Evolutionary conservation across 2,797 vertebrate species (phyloP).

Genomic region (Simalia tracyae): DNA sequence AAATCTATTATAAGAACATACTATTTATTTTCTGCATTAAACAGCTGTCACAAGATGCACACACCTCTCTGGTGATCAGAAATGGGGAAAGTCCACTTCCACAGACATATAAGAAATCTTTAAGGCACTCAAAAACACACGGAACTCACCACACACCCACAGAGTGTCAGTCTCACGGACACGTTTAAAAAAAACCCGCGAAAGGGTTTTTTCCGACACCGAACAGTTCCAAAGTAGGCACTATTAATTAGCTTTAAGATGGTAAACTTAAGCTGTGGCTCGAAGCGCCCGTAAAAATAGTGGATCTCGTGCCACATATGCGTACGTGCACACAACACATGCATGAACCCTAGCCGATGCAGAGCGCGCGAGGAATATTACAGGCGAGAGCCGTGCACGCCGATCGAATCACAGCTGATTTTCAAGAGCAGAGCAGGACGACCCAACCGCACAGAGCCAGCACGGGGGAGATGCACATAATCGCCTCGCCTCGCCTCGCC

Average conservation of each 20-base stretch:
- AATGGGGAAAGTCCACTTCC: neutral
- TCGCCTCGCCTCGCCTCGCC: slow-evolving; percentile 45
- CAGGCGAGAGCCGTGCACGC: slow-evolving; percentile 29
- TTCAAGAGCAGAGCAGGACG: slow-evolving; percentile 6
- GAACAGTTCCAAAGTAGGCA: slow-evolving; percentile 39
- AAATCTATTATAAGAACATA: neutral
- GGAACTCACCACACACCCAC: neutral
- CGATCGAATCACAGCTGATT: slow-evolving; percentile 38
- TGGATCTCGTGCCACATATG: neutral
- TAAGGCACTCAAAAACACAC: slow-evolving; percentile 17
- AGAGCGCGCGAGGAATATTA: slow-evolving; percentile 40
- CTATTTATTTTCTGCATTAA: slow-evolving; percentile 11
- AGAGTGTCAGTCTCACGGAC: neutral
- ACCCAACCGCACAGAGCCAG: slow-evolving; percentile 23
- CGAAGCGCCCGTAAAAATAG: neutral
- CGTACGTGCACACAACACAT: neutral
- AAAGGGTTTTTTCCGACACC: slow-evolving; percentile 19
- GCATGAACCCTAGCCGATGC: neutral
- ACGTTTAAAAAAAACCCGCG: neutral
- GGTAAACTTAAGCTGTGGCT: slow-evolving; percentile 2
- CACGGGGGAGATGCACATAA: slow-evolving; percentile 36
- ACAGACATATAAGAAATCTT: slow-evolving; percentile 39
- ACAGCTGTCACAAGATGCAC: slow-evolving; percentile 41
- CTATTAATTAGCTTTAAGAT: slow-evolving; percentile 22
- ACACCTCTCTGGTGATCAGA: slow-evolving; percentile 32